Evolutionary conservation across 2,888 invertebrate genomes (phyloP).

Genomic region (Dione vanillae): DNA sequence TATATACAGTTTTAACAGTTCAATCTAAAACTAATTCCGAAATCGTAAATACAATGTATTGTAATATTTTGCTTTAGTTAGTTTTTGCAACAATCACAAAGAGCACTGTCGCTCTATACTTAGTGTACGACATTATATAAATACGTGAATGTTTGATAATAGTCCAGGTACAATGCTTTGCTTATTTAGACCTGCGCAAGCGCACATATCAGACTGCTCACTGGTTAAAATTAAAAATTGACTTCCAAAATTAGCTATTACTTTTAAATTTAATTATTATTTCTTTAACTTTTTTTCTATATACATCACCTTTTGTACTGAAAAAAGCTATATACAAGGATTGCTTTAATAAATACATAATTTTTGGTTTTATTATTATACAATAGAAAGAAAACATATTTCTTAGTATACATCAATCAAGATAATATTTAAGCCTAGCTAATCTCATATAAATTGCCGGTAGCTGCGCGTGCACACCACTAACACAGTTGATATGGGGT

Average conservation of each 20-base stretch:
- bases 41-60: not conserved
- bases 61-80: not conserved
- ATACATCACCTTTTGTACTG: not conserved
- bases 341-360: too few species aligned
- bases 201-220: not conserved
- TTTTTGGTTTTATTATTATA: too few species aligned
- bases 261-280: not conserved
- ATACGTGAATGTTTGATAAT: not conserved
- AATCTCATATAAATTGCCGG: slow-evolving; percentile 38
- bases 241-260: too few species aligned
- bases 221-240: not conserved
- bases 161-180: slow-evolving; percentile 1
- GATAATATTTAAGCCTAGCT: slow-evolving; percentile 36
- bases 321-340: too few species aligned
- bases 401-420: slow-evolving; percentile 23
- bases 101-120: not conserved
- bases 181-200: slow-evolving; percentile 10
- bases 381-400: too few species aligned
- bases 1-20: too few species aligned
- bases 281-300: not conserved
- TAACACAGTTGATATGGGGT: slow-evolving; percentile 54
- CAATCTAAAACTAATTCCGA: too few species aligned
- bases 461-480: slow-evolving; percentile 34
- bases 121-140: not conserved
- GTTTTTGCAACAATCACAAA: not conserved